Evolutionary conservation across 2,113 vertebrate species (phyloP).

Genomic region (Zosterops borbonicus): DNA sequence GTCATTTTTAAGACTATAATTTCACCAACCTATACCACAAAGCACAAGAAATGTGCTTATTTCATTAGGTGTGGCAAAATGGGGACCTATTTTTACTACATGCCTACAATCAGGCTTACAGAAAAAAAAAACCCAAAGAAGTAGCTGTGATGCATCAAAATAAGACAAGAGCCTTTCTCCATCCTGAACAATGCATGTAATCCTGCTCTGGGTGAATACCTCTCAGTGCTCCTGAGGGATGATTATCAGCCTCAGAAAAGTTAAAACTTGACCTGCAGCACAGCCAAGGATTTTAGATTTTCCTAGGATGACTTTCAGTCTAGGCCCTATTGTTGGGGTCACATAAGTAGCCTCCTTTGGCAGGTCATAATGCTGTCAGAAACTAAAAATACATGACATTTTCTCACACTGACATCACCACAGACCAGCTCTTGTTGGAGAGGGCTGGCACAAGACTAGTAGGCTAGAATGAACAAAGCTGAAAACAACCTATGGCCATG

Average conservation of each 20-base stretch:
- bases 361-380: neutral
- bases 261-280: neutral
- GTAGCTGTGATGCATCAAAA: neutral
- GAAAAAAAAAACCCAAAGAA: neutral
- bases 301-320: neutral
- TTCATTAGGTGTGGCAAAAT: neutral
- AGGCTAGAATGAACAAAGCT: neutral
- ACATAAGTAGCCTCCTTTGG: neutral
- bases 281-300: neutral
- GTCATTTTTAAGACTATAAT: neutral
- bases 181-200: neutral
- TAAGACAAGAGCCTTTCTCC: neutral
- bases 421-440: neutral
- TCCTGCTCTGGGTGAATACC: neutral
- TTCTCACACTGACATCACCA: neutral
- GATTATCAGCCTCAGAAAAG: neutral
- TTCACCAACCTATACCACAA: neutral
- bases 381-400: accelerated
- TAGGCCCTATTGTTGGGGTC: neutral
- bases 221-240: neutral
- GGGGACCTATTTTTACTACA: neutral
- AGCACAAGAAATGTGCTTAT: neutral
- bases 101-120: neutral
- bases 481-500: neutral
- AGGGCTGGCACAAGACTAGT: neutral